Percentiles rank a stretch among this genome's conserved stretches.
Evolutionary conservation across 2,113 vertebrate species (phyloP).

Genomic region (Saccopteryx bilineata): DNA sequence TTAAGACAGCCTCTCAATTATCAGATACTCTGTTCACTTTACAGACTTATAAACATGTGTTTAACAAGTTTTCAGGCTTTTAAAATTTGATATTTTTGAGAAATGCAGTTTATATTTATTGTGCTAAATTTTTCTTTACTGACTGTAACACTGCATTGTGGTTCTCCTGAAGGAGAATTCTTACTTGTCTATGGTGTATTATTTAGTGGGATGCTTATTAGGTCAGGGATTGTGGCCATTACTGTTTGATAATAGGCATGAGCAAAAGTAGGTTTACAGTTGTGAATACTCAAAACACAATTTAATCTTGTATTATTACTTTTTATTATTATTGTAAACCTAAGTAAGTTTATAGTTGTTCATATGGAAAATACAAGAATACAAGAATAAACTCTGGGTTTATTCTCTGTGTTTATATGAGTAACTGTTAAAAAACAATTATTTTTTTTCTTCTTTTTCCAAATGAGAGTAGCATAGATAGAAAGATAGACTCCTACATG

Average conservation of each 20-base stretch:
- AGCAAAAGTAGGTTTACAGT: too few species aligned
- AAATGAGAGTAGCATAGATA: too few species aligned
- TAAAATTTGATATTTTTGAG: neutral
- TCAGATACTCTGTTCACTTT: neutral
- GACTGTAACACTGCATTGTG: neutral
- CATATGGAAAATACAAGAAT: too few species aligned
- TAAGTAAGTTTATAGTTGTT: too few species aligned
- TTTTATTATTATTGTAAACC: too few species aligned
- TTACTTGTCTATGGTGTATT: neutral
- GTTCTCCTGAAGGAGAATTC: neutral
- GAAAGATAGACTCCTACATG: too few species aligned
- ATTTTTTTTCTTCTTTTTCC: too few species aligned
- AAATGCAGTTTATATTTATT: neutral
- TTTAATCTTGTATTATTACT: too few species aligned
- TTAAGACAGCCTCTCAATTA: conserved; percentile 15
- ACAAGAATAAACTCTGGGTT: too few species aligned
- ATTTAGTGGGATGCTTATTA: neutral
- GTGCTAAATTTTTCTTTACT: neutral
- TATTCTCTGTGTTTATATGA: too few species aligned
- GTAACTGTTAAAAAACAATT: too few species aligned
- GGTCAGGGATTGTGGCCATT: neutral
- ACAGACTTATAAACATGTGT: neutral
- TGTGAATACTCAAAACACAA: too few species aligned
- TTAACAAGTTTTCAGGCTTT: neutral
- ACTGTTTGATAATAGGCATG: neutral